Conservation (phyloP, 2,113 vertebrate species). For the Gyps fulvus region DNA sequence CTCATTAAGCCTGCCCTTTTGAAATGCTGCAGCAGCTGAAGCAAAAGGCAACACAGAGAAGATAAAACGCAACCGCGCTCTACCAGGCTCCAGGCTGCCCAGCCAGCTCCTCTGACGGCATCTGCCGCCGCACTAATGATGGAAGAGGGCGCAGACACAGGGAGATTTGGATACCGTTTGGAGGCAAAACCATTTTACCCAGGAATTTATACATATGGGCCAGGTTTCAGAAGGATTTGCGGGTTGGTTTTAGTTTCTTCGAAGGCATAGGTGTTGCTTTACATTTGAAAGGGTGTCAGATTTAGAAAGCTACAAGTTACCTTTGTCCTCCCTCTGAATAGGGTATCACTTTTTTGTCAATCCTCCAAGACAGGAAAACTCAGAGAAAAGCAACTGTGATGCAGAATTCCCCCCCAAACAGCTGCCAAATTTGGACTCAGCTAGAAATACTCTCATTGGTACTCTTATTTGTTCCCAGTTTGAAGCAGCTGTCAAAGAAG, state of each 20-base stretch:
- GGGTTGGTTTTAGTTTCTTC: neutral
- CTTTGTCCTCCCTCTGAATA: neutral
- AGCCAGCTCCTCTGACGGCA: neutral
- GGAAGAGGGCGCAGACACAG: neutral
- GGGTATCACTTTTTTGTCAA: neutral
- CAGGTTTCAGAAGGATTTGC: neutral
- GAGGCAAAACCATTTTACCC: neutral
- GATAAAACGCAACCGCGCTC: neutral
- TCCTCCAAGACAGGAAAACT: neutral
- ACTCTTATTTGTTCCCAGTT: neutral
- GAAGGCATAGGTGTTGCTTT: neutral
- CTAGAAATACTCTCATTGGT: neutral
- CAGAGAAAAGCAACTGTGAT: neutral
- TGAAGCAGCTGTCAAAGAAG: neutral
- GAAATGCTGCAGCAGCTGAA: neutral
- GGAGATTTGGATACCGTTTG: neutral
- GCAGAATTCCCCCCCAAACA: neutral
- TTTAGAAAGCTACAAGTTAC: neutral
- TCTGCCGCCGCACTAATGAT: neutral
- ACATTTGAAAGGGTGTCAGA: neutral
- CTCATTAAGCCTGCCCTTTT: conserved; percentile 11
- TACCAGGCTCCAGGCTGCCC: neutral
- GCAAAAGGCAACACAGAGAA: neutral
- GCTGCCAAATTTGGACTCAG: neutral
- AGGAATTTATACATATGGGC: accelerated